phyloP scores from a whole-genome alignment of 1,140 invertebrate genomes.

The Eriosoma lanigerum region DNA sequence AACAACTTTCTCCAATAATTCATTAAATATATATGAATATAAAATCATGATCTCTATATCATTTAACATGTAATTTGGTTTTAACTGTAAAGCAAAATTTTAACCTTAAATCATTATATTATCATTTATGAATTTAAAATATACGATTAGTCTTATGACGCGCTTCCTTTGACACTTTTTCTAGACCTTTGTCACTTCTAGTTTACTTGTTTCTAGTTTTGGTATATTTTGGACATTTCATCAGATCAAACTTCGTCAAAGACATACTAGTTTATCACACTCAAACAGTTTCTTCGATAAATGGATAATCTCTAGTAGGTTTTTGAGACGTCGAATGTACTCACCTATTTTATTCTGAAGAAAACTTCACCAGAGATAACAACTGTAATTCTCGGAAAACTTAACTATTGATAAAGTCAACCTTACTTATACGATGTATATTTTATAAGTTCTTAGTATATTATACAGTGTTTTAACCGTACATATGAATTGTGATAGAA shows the following conservation, averaged over 20 bases:
- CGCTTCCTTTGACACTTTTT: background rate
- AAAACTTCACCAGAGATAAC: constrained; percentile 6
- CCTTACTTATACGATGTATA: background rate
- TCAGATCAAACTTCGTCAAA: background rate
- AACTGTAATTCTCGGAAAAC: background rate
- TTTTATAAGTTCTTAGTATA: background rate
- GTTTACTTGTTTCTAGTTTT: constrained; percentile 23
- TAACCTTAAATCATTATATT: background rate
- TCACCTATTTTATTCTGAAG: background rate
- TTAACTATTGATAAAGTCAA: background rate
- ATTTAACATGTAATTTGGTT: too few species aligned
- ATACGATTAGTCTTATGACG: background rate
- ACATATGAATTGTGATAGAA: too few species aligned
- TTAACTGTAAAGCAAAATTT: too few species aligned
- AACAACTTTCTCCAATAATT: too few species aligned
- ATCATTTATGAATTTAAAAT: background rate
- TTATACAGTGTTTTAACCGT: background rate
- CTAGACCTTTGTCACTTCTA: background rate
- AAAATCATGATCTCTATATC: too few species aligned
- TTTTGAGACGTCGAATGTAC: constrained; percentile 7
- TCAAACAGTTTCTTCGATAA: constrained; percentile 19
- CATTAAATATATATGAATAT: too few species aligned
- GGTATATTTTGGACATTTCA: background rate
- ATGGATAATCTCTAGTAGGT: constrained; percentile 35
- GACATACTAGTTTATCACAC: constrained; percentile 23